phyloP scores from a whole-genome alignment of 2,113 vertebrate species.

The Xiphophorus maculatus region DNA sequence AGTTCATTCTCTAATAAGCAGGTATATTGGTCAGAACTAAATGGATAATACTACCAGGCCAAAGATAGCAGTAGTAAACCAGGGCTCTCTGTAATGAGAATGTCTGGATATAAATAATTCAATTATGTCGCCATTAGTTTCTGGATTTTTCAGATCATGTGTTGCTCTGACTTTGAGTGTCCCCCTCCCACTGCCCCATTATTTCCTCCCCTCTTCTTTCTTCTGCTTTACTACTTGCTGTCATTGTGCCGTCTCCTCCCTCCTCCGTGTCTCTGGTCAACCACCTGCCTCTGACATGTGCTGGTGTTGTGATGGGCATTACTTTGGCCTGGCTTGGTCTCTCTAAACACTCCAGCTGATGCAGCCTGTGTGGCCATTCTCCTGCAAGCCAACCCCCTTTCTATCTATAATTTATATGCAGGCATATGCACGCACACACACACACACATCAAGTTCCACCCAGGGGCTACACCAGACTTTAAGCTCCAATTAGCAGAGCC shows the following conservation, averaged over 20 bases:
- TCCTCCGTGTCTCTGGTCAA: constrained; percentile 28
- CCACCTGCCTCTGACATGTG: constrained; percentile 60
- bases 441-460: constrained; percentile 46
- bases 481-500: constrained; percentile 83
- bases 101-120: constrained; percentile 59
- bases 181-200: constrained; percentile 45
- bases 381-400: constrained; percentile 31
- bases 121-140: constrained; percentile 58
- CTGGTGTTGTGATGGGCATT: constrained; percentile 47
- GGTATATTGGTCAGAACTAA: constrained; percentile 28
- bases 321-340: constrained; percentile 47
- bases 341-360: constrained; percentile 52
- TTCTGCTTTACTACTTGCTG: constrained; percentile 16
- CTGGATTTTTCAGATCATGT: constrained; percentile 45
- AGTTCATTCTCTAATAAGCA: not conserved
- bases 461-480: constrained; percentile 78
- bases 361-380: constrained; percentile 68
- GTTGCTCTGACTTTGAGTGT: constrained; percentile 39
- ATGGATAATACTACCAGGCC: constrained; percentile 36
- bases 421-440: constrained; percentile 1
- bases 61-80: constrained; percentile 41
- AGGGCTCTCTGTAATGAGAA: constrained; percentile 47
- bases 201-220: constrained; percentile 31
- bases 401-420: constrained; percentile 72
- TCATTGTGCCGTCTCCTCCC: not conserved